Evolutionary conservation across 2,888 invertebrate species (phyloP).

Genomic region (Caenorhabditis sp.): DNA sequence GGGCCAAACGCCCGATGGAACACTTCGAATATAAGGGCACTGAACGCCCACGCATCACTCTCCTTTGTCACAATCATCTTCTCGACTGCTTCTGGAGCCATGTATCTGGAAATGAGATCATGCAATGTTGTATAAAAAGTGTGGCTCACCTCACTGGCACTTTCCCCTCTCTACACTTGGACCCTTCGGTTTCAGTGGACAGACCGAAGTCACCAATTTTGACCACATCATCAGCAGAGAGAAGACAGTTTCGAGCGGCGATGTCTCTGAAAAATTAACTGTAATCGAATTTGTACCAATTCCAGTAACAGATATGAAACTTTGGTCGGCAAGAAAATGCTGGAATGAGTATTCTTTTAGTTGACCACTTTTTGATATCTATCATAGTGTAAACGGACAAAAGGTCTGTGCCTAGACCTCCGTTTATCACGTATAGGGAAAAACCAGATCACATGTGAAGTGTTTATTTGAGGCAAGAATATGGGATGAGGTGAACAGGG

Average conservation of each 20-base stretch:
- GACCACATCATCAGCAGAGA: neutral
- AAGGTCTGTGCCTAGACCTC: no score
- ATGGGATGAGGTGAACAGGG: no score
- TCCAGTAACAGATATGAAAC: no score
- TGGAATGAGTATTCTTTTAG: no score
- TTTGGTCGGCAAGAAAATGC: no score
- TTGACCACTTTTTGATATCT: no score
- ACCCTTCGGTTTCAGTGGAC: neutral
- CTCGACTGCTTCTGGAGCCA: conserved; percentile 20
- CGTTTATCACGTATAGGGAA: no score
- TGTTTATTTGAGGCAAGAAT: no score
- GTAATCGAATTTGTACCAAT: no score
- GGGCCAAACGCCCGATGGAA: conserved; percentile 19
- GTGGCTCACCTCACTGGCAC: conserved; percentile 8
- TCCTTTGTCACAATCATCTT: neutral
- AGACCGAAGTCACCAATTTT: conserved; percentile 41
- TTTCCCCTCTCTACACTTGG: neutral
- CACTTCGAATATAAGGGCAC: conserved; percentile 23
- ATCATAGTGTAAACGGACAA: no score
- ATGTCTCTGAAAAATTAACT: conserved; percentile 36
- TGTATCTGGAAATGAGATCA: conserved; percentile 1
- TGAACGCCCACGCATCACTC: conserved; percentile 24
- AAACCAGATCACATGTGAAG: no score
- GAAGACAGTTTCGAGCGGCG: conserved; percentile 34
- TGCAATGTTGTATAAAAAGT: no score